Evolutionary conservation across 2,113 vertebrate genomes (phyloP).

Genomic region (Clinocottus analis): DNA sequence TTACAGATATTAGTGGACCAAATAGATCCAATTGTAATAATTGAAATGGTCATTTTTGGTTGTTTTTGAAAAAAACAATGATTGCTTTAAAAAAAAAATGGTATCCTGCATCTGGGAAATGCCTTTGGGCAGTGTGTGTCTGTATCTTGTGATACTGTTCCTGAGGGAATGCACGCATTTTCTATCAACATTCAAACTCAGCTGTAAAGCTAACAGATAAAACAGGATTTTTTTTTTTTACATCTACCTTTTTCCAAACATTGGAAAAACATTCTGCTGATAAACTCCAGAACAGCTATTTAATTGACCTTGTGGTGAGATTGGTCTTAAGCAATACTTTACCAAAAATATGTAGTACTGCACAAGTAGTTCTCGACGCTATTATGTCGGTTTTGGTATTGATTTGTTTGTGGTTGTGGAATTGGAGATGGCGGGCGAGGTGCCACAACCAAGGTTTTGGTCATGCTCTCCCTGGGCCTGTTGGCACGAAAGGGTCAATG

Average conservation of each 20-base stretch:
- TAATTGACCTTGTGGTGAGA: background rate
- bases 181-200: background rate
- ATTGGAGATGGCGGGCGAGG: slow-evolving; percentile 24
- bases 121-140: background rate
- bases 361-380: slow-evolving; percentile 18
- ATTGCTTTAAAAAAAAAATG: background rate
- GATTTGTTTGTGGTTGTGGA: slow-evolving; percentile 43
- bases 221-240: background rate
- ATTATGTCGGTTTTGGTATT: slow-evolving; percentile 28
- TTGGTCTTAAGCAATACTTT: slow-evolving; percentile 19
- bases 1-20: background rate
- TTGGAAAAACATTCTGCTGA: background rate
- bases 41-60: background rate
- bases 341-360: slow-evolving; percentile 13
- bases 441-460: slow-evolving; percentile 49
- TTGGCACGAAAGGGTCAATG: slow-evolving; percentile 25
- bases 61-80: background rate
- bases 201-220: slow-evolving; percentile 11
- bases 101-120: background rate
- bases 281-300: background rate
- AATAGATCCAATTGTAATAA: background rate
- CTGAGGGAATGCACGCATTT: slow-evolving; percentile 10
- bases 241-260: background rate
- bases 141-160: background rate
- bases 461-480: slow-evolving; percentile 32